Evolutionary conservation across 2,888 invertebrate species (phyloP), one percentile per base, ranked within the genome.

Genomic region (Eupeodes luniger): DNA sequence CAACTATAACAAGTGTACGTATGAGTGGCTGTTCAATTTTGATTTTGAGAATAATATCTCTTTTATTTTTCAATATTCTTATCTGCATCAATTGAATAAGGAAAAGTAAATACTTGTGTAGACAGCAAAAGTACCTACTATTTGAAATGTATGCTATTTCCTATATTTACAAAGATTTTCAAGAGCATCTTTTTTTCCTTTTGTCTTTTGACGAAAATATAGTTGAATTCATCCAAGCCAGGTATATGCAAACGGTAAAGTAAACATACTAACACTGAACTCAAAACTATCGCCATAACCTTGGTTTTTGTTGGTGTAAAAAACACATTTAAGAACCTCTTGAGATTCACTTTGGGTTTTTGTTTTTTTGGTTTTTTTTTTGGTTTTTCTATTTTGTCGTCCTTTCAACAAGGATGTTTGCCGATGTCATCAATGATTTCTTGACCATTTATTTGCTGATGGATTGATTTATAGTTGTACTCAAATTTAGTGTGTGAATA

Each of bases 351-450:
- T 51, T 66, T n/a, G 16, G 16, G n/a, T n/a, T n/a, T n/a, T n/a
- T n/a, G n/a, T n/a, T n/a, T n/a, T n/a, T n/a, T n/a, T n/a, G n/a
- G n/a, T n/a, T 57, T 67, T 47, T 55, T 10, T 40, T 40, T 19
- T 62, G 0, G 2, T n/a, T 40, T 5, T 40, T 47, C 19, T 40
- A 27, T 53, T 64, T 44, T 19, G 19, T 61, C 7, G 67, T 78
- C 55, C 55, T 69, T 82, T 86, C 59, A 82, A 75, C 49, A 79
- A 75, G 75, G 78, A 70, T 79, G 62, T 86, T 78, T 86, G 74
- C 82, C 82, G 82, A 85, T 66, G 44, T 59, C 44, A 4, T 57
- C 27, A 55, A 55, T 49, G 53, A 27, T 61, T 55, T 55, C 44
- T 47, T n/a, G 51, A 61, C 64, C 64, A 76, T 81, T 72, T 66